phyloP scores from a whole-genome alignment of 2,888 invertebrate genomes.

The Papilio protenor region DNA sequence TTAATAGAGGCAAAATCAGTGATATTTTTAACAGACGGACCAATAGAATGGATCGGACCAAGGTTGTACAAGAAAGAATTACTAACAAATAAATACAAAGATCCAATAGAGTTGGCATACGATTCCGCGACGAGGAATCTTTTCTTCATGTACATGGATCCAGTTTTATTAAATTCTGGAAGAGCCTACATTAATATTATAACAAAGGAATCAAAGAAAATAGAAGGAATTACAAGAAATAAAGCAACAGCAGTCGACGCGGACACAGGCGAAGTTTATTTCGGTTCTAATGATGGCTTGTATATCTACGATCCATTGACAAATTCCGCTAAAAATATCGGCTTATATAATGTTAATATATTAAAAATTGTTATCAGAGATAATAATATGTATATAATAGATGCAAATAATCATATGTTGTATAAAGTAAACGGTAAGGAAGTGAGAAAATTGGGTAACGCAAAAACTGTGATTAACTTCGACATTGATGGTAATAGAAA shows the following conservation, averaged over 20 bases:
- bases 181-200: constrained; percentile 69
- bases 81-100: constrained; percentile 62
- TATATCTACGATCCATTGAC: constrained; percentile 70
- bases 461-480: constrained; percentile 71
- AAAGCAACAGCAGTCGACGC: constrained; percentile 73
- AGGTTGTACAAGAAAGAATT: constrained; percentile 71
- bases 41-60: constrained; percentile 67
- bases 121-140: constrained; percentile 74
- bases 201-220: constrained; percentile 66
- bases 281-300: constrained; percentile 74
- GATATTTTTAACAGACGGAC: constrained; percentile 64
- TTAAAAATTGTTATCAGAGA: constrained; percentile 72
- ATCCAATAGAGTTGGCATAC: constrained; percentile 72
- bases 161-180: constrained; percentile 69
- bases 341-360: constrained; percentile 73
- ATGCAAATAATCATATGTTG: constrained; percentile 73
- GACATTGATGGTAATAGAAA: constrained; percentile 70
- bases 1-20: constrained; percentile 60
- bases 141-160: constrained; percentile 79
- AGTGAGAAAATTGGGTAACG: constrained; percentile 60
- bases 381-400: constrained; percentile 72
- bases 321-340: constrained; percentile 66
- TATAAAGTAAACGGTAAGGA: constrained; percentile 68
- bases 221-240: constrained; percentile 68
- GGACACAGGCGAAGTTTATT: constrained; percentile 73